Conservation (phyloP, 2,888 invertebrate genomes). For the Chaitophorus viminalis region DNA sequence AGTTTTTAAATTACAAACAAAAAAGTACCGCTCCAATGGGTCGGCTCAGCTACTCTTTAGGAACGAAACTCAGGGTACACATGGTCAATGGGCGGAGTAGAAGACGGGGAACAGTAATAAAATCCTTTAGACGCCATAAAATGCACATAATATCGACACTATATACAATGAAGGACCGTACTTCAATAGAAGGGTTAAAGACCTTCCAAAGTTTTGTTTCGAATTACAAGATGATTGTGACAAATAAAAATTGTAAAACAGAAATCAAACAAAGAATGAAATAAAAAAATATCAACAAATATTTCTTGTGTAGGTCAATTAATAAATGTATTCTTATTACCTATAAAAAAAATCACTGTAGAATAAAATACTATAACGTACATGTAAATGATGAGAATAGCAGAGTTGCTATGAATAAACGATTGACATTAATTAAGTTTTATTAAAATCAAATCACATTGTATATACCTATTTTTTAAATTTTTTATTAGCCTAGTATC, state of each 20-base stretch:
- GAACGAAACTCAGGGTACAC: constrained; percentile 16
- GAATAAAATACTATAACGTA: not conserved
- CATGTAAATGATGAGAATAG: too few species aligned
- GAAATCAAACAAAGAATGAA: not conserved
- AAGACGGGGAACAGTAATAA: constrained; percentile 28
- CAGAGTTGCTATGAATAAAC: not conserved
- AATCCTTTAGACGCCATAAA: constrained; percentile 43
- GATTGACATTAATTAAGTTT: not conserved
- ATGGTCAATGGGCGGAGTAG: constrained; percentile 4
- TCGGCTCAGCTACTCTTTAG: not conserved
- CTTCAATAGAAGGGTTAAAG: constrained; percentile 24
- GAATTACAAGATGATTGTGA: not conserved
- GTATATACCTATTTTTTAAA: not conserved
- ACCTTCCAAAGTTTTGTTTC: constrained; percentile 21
- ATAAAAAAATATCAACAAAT: not conserved
- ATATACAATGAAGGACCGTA: not conserved
- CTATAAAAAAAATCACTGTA: not conserved
- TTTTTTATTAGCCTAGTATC: not conserved
- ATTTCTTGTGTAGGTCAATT: not conserved
- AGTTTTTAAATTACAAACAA: constrained; percentile 9
- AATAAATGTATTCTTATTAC: not conserved
- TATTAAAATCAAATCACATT: not conserved
- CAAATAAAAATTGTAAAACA: not conserved
- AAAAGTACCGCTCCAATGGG: not conserved
- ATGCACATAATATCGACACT: constrained; percentile 26